A percentile compares a stretch with the other conserved stretches of the same genome.
Evolutionary conservation across 2,888 invertebrate genomes (phyloP).

Genomic region (Cryptus armator): DNA sequence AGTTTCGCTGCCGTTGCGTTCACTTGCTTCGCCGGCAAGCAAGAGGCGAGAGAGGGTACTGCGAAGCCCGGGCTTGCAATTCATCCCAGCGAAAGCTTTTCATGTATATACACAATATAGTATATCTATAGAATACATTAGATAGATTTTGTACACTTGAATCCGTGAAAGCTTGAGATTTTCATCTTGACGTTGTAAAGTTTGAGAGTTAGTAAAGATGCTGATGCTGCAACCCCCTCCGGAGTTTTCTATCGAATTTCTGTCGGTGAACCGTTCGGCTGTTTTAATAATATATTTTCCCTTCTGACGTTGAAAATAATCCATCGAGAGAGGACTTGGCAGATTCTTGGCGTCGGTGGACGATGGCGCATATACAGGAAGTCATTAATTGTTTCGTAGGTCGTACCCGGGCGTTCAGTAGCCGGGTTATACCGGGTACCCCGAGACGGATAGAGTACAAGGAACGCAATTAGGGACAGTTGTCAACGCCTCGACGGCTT

Average conservation of each 20-base stretch:
- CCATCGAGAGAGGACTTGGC: constrained; percentile 23
- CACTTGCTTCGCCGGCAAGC: constrained; percentile 3
- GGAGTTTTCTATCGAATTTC: constrained; percentile 29
- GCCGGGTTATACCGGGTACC: constrained; percentile 21
- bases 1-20: constrained; percentile 48
- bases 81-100: constrained; percentile 50
- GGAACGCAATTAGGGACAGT: constrained; percentile 77
- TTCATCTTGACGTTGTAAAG: constrained; percentile 36
- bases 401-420: constrained; percentile 50
- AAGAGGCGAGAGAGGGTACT: constrained; percentile 25
- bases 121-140: constrained; percentile 20
- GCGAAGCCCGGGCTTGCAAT: constrained; percentile 43
- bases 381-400: constrained; percentile 75
- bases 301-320: background rate
- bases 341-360: constrained; percentile 54
- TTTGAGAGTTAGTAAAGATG: constrained; percentile 39
- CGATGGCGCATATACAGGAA: constrained; percentile 68
- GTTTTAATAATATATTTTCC: background rate
- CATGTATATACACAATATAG: constrained; percentile 14
- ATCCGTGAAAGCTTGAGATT: constrained; percentile 30
- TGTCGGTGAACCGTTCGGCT: constrained; percentile 4
- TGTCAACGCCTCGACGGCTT: constrained; percentile 72
- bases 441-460: constrained; percentile 65
- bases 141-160: constrained; percentile 7
- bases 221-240: background rate